A percentile compares a stretch with the other conserved stretches of the same genome.
These are phyloP conservation scores for Tolypeutes matacus DNA, from an alignment of 2,797 vertebrate species.

Conservation along the genomic window DNA sequence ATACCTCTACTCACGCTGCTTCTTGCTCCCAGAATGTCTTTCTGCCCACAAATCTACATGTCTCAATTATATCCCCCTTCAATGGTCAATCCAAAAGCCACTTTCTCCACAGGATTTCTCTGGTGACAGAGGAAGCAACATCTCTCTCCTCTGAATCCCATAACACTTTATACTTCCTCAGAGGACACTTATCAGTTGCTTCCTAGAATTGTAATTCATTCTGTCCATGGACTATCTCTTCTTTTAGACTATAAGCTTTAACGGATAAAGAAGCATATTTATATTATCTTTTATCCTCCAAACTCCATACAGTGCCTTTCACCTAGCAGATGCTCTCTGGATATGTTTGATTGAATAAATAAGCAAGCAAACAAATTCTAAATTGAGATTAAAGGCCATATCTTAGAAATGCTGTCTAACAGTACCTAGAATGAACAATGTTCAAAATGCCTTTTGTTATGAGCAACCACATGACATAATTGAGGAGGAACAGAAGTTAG, in stretches of 20 bases:
- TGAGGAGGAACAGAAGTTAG: not conserved
- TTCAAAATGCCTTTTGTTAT: not conserved
- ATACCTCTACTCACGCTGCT: not conserved
- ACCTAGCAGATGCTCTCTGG: not conserved
- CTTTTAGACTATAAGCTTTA: not conserved
- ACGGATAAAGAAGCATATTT: not conserved
- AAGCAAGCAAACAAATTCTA: not conserved
- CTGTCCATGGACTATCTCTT: not conserved
- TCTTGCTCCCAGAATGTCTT: conserved; percentile 4
- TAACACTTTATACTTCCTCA: not conserved
- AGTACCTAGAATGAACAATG: not conserved
- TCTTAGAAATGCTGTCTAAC: not conserved
- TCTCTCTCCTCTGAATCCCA: not conserved
- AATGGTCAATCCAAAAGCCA: not conserved
- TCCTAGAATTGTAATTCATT: conserved; percentile 31
- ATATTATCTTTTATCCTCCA: not conserved
- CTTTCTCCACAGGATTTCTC: not conserved
- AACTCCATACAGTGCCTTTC: not conserved
- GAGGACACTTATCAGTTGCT: not conserved
- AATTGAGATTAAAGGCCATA: not conserved
- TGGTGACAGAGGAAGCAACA: not conserved
- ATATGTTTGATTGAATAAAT: conserved; percentile 51
- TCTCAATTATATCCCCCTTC: not conserved
- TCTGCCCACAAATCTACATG: not conserved
- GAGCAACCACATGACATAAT: not conserved